phyloP scores from a whole-genome alignment of 2,113 vertebrate genomes.

The Clupea harengus region DNA sequence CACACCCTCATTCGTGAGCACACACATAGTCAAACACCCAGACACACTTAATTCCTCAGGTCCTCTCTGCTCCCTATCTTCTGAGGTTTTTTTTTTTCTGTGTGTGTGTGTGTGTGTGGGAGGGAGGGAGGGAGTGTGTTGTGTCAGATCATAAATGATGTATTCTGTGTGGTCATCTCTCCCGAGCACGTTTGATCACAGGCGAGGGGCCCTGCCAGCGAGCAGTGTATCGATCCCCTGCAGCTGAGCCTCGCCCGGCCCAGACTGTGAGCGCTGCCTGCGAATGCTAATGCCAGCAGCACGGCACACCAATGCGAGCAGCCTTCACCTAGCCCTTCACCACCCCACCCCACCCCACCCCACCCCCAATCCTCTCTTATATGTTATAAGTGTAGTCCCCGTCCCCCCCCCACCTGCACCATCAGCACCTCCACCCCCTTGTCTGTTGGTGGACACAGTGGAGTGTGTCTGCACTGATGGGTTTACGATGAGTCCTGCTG shows the following conservation, averaged over 20 bases:
- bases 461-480: background rate
- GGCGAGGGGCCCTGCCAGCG: slow-evolving; percentile 40
- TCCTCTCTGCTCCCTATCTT: background rate
- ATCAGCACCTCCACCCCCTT: background rate
- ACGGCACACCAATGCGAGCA: slow-evolving; percentile 10
- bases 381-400: too few species aligned
- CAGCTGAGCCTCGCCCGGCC: slow-evolving; percentile 47
- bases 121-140: background rate
- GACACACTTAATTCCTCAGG: slow-evolving; percentile 21
- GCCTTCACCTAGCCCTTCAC: background rate
- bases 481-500: background rate
- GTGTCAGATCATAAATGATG: slow-evolving; percentile 60
- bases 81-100: background rate
- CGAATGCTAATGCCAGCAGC: slow-evolving; percentile 51
- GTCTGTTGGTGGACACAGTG: background rate
- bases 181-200: slow-evolving; percentile 48
- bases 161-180: slow-evolving; percentile 55
- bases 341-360: background rate
- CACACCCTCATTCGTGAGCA: too few species aligned
- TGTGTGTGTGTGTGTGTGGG: slow-evolving; percentile 13
- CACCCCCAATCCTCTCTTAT: background rate
- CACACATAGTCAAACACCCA: background rate
- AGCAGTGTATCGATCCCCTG: slow-evolving; percentile 55
- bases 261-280: slow-evolving; percentile 31
- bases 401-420: background rate